A percentile compares a stretch with the other conserved stretches of the same genome.
Conservation (phyloP, 2,797 vertebrate genomes). For the Gallinago solitaria region DNA sequence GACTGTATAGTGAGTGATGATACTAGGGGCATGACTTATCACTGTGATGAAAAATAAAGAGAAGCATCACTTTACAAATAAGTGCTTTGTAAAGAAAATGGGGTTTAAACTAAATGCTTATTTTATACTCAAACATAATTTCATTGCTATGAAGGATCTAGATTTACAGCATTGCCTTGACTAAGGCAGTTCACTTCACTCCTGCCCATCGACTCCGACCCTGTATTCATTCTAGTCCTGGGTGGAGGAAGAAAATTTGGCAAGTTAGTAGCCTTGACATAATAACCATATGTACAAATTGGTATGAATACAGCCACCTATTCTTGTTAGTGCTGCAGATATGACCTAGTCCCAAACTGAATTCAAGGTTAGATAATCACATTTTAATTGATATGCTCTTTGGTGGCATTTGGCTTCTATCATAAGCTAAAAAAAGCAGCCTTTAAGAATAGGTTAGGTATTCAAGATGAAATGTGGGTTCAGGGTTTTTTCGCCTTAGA, state of each 20-base stretch:
- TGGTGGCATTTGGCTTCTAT: not conserved
- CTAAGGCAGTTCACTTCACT: not conserved
- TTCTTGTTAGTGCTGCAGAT: not conserved
- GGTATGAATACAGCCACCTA: not conserved
- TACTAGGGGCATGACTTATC: slow-evolving; percentile 21
- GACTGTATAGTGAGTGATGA: slow-evolving; percentile 41
- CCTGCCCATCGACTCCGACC: rapidly evolving
- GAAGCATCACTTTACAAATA: slow-evolving; percentile 15
- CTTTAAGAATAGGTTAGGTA: not conserved
- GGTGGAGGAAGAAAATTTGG: not conserved
- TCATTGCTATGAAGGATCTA: not conserved
- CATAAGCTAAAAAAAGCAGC: not conserved
- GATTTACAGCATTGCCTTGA: not conserved
- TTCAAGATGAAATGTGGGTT: not conserved
- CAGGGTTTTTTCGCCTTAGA: not conserved
- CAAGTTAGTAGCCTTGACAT: not conserved
- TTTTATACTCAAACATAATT: not conserved
- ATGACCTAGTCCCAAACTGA: not conserved
- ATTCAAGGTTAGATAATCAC: not conserved
- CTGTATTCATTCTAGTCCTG: not conserved
- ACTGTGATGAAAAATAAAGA: slow-evolving; percentile 39
- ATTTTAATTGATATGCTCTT: not conserved
- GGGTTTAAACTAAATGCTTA: not conserved
- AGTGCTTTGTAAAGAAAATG: not conserved
- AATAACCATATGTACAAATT: not conserved